These are phyloP conservation scores for Pollicipes pollicipes DNA, from an alignment of 1,140 invertebrate species.

Conservation along the genomic window DNA sequence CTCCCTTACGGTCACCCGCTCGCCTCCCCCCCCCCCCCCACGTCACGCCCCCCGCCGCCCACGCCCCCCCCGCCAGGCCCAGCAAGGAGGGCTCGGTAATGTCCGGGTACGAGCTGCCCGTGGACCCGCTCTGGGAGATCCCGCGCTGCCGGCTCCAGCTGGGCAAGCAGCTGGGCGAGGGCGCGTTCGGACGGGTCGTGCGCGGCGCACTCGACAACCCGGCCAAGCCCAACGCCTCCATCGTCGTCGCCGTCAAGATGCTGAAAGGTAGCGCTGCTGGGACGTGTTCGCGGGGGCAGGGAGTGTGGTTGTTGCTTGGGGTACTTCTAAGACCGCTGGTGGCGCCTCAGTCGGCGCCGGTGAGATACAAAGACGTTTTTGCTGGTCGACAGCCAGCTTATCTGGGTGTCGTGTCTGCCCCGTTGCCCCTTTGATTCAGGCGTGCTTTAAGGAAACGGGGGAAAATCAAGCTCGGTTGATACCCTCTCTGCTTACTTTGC, in stretches of 20 bases:
- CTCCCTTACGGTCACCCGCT: too few relatives aligned
- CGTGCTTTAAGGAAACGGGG: too few relatives aligned
- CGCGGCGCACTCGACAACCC: constrained; percentile 59
- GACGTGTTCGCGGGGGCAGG: too few relatives aligned
- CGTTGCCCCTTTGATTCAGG: too few relatives aligned
- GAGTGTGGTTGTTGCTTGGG: too few relatives aligned
- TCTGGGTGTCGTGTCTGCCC: too few relatives aligned
- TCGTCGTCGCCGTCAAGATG: constrained; percentile 93
- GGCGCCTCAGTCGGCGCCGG: too few relatives aligned
- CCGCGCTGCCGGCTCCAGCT: constrained; percentile 54
- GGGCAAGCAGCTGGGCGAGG: constrained; percentile 72
- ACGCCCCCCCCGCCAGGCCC: neutral
- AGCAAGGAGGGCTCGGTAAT: constrained; percentile 13
- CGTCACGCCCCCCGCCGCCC: neutral
- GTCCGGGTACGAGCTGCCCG: constrained; percentile 81
- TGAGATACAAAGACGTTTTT: too few relatives aligned
- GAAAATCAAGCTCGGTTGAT: too few relatives aligned
- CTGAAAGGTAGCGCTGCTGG: constrained; percentile 91
- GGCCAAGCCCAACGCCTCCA: constrained; percentile 42
- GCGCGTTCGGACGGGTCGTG: constrained; percentile 86
- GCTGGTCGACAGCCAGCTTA: too few relatives aligned
- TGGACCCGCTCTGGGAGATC: constrained; percentile 84
- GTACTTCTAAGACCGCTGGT: too few relatives aligned
- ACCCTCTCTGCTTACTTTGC: too few relatives aligned
- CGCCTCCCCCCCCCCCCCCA: constrained; percentile 5